phyloP scores from a whole-genome alignment of 2,888 invertebrate genomes.

The Eupithecia tripunctaria region DNA sequence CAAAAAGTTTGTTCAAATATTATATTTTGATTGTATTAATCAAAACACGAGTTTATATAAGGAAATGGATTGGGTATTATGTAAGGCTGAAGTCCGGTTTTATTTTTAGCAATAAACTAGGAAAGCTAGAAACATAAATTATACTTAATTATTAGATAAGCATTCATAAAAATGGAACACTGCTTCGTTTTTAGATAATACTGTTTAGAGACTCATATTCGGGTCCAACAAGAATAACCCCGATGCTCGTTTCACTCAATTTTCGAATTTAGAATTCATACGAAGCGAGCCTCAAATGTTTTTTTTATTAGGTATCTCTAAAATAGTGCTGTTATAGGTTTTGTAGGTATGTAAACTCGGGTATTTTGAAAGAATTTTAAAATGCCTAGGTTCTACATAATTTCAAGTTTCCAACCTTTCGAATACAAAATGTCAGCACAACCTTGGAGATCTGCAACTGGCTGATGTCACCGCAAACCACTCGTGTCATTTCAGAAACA shows the following conservation, averaged over 20 bases:
- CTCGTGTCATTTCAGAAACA: slow-evolving; percentile 30
- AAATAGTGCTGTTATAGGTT: neutral
- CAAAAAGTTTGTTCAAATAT: neutral
- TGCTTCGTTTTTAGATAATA: neutral
- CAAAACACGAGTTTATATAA: neutral
- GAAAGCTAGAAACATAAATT: neutral
- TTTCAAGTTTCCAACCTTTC: slow-evolving; percentile 19
- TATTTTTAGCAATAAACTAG: neutral
- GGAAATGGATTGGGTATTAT: neutral
- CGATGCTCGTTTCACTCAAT: neutral
- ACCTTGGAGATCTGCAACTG: slow-evolving; percentile 26
- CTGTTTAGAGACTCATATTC: neutral
- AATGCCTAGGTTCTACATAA: slow-evolving; percentile 5
- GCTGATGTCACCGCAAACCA: slow-evolving; percentile 21
- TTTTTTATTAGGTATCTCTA: neutral
- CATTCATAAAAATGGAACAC: neutral
- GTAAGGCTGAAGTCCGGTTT: neutral
- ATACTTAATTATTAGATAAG: neutral
- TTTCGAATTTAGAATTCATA: neutral
- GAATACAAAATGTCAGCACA: slow-evolving; percentile 27
- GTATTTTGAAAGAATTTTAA: neutral
- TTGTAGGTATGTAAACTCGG: neutral
- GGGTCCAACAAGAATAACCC: neutral
- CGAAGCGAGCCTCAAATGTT: neutral
- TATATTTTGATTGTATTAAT: neutral